Conservation (phyloP, 2,113 vertebrate species). For the Eulemur macaco region DNA sequence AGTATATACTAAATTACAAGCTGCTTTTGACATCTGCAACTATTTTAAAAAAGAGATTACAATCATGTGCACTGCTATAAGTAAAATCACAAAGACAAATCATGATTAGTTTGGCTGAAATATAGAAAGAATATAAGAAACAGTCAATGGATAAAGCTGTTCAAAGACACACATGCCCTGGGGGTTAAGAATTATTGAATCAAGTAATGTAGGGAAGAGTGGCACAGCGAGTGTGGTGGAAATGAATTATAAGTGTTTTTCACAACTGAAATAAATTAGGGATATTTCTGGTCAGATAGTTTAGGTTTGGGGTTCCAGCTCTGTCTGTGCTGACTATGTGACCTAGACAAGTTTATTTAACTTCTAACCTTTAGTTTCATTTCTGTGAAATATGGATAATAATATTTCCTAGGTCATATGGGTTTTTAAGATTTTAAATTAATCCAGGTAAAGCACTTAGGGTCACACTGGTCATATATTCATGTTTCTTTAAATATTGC, state of each 20-base stretch:
- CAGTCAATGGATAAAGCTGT: background rate
- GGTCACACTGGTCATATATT: background rate
- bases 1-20: background rate
- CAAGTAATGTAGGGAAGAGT: background rate
- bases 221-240: rapidly evolving
- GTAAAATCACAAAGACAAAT: background rate
- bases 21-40: background rate
- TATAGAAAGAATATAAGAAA: background rate
- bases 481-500: background rate
- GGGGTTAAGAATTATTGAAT: background rate
- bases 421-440: background rate
- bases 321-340: background rate
- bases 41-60: background rate
- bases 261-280: background rate
- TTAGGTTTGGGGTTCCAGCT: background rate
- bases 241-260: background rate
- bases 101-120: background rate
- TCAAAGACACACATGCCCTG: background rate
- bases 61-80: background rate
- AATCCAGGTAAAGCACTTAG: background rate
- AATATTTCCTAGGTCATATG: background rate
- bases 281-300: background rate
- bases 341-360: background rate
- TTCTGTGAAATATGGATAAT: background rate
- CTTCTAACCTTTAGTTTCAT: background rate